Base-by-base conservation (phyloP, 1,140 invertebrate genomes). In the Trichogramma pretiosum region DNA sequence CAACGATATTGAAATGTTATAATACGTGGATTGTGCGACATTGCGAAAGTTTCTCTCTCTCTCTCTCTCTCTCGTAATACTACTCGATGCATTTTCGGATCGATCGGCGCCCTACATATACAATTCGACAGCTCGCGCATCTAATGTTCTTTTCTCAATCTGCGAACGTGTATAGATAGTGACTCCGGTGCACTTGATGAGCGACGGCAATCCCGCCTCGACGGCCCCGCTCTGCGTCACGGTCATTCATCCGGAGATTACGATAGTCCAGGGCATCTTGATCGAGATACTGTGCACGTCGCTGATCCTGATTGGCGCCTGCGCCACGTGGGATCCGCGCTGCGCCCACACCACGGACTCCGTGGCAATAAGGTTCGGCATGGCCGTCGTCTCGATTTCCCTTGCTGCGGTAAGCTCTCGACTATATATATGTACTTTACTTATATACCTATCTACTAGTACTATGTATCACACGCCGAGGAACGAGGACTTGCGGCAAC, bases 261-360 rank as follows among this genome's bases (percentile, higher is more conserved):
- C 49, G 1, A 48, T 32, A 7, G 48, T 54, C 28, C 75, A 77
- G 64, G 77, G 67, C 13, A 61, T 80, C 42, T 53, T 73, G 19
- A 71, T 83, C 21, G 83, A 84, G 60, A 73, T 77, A 22, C 57
- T 81, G 1, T 73, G 74, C 17, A 79, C 80, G 0, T 63, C 68
- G 7, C 70, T 78, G 11, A 67, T 85, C 35, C 64, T 81, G 7
- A 67, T 82, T 13, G 67, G 79, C 0, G 80, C 79, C 48, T 82
- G 81, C 60, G 75, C 75, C 13, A 74, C 81, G 9, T 81, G 80
- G 79, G 81, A 84, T 63, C 63, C 69, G 5, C 64, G 80, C 49
- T 82, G 81, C 55, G 56, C 68, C 0, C 57, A 65, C 9, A 75
- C 74, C 38, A 61, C 60, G 1, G 81, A 83, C 59, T 79, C 78